These are phyloP conservation scores for Poicephalus meyeri DNA, from an alignment of 2,113 vertebrate genomes.

Conservation along the genomic window DNA sequence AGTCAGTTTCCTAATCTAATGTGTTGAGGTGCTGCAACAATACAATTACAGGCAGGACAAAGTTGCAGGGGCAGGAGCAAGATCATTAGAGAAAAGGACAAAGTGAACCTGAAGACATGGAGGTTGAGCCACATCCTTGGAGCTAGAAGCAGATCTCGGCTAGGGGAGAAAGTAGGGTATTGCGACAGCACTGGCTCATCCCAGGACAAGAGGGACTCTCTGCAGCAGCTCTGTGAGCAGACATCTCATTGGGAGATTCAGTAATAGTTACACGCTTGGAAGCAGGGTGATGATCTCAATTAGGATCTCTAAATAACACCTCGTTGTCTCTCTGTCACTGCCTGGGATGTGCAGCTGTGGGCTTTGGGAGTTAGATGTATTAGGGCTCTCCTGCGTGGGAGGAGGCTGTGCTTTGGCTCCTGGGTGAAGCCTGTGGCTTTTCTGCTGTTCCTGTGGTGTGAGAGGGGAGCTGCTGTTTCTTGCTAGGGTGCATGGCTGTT, in stretches of 20 bases:
- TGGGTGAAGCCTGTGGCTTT: background rate
- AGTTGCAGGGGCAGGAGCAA: background rate
- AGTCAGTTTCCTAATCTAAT: background rate
- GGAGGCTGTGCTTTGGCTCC: rapidly evolving
- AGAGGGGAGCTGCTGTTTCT: background rate
- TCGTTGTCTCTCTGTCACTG: rapidly evolving
- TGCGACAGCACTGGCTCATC: background rate
- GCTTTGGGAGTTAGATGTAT: background rate
- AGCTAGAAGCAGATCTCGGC: background rate
- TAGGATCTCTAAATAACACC: background rate
- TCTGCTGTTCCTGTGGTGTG: background rate
- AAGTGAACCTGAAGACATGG: background rate
- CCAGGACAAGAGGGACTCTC: rapidly evolving
- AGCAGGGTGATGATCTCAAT: rapidly evolving
- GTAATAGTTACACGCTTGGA: rapidly evolving
- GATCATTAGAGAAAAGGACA: background rate
- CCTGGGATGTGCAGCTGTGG: background rate
- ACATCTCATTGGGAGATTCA: background rate
- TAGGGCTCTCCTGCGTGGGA: background rate
- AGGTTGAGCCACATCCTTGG: background rate
- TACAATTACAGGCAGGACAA: background rate
- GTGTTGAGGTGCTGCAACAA: background rate
- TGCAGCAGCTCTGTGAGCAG: background rate
- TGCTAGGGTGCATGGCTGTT: background rate
- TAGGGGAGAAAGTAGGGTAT: background rate